phyloP scores from a whole-genome alignment of 2,113 vertebrate genomes.

The Stegostoma tigrinum region DNA sequence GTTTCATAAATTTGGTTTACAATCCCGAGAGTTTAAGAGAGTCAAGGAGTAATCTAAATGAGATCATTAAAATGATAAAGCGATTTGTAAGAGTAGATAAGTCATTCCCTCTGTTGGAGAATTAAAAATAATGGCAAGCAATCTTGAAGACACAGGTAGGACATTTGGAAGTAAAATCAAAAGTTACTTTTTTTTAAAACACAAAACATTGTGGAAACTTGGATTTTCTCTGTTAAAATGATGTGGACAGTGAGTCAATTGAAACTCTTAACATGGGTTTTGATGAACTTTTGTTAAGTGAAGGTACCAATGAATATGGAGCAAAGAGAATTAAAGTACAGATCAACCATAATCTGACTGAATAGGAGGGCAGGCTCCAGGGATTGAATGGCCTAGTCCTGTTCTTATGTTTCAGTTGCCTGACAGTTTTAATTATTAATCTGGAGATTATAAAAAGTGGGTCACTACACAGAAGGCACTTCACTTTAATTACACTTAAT shows the following conservation, averaged over 20 bases:
- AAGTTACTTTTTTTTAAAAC: neutral
- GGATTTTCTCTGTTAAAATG: neutral
- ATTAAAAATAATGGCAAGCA: neutral
- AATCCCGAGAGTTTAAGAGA: too few relatives aligned
- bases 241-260: neutral
- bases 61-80: conserved; percentile 14
- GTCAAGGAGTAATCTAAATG: neutral
- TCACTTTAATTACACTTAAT: neutral
- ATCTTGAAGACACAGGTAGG: neutral
- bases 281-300: neutral
- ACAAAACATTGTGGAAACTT: neutral
- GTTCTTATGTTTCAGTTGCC: neutral
- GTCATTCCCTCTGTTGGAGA: neutral
- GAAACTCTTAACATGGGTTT: neutral
- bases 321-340: neutral
- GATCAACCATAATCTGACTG: neutral
- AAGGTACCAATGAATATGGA: neutral
- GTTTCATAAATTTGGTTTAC: neutral
- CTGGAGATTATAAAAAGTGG: neutral
- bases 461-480: neutral
- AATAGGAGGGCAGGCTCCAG: neutral
- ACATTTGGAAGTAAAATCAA: neutral
- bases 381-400: neutral
- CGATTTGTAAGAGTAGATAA: neutral
- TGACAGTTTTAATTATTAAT: conserved; percentile 16